Conservation (phyloP, 2,113 vertebrate species). For the Embiotoca jacksoni region DNA sequence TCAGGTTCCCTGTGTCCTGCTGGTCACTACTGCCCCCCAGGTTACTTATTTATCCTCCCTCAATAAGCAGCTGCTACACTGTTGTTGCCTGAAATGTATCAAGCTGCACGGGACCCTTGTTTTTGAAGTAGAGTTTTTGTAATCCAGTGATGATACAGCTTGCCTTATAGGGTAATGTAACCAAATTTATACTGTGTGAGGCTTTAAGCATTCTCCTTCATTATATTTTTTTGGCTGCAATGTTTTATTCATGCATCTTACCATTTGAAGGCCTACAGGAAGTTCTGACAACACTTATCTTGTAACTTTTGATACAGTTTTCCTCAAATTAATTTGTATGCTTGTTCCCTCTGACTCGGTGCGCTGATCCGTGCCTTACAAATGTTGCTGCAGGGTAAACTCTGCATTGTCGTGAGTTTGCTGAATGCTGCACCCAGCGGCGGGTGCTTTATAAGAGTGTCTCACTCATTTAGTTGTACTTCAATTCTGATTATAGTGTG, state of each 20-base stretch:
- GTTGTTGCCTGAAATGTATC: not conserved
- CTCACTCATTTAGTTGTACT: constrained; percentile 4
- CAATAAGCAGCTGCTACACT: not conserved
- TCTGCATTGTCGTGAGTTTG: not conserved
- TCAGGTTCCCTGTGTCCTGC: constrained; percentile 86
- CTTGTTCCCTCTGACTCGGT: constrained; percentile 26
- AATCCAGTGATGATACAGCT: constrained; percentile 8
- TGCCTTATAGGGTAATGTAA: constrained; percentile 41
- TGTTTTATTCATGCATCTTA: constrained; percentile 72
- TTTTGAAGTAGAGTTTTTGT: constrained; percentile 24
- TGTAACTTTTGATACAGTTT: constrained; percentile 31
- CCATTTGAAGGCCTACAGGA: constrained; percentile 49
- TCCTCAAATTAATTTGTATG: constrained; percentile 47
- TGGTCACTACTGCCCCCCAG: constrained; percentile 90
- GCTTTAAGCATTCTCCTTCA: constrained; percentile 39
- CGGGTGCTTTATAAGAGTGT: not conserved
- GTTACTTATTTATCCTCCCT: constrained; percentile 70
- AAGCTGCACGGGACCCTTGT: not conserved
- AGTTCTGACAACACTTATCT: constrained; percentile 58
- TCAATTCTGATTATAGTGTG: constrained; percentile 8
- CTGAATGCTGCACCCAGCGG: not conserved
- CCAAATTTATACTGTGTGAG: constrained; percentile 46
- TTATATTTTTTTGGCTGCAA: constrained; percentile 27
- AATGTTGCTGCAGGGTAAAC: constrained; percentile 34
- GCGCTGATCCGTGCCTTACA: constrained; percentile 40